Evolutionary conservation across 37 sponge, comb jelly and placozoan genomes (phyloP), one percentile per base, ranked within the genome.

Genomic region (Ephydatia muelleri): DNA sequence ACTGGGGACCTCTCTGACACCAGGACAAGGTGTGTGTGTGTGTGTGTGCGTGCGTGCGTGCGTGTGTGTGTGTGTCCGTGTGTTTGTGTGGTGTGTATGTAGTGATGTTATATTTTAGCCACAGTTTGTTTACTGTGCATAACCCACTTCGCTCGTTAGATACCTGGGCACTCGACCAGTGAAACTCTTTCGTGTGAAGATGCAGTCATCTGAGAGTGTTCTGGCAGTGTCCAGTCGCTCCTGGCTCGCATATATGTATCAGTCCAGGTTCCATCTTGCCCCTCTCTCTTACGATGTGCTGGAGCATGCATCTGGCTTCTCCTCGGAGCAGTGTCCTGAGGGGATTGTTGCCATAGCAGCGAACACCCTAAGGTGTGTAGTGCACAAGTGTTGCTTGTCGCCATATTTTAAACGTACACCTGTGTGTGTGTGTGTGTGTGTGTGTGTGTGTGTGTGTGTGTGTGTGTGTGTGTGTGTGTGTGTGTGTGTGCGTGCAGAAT

Each of bases 1-100:
- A 99, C 97, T 47, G 99, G 99, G 2, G 97, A 99, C 40, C 89
- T 99, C 69, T 97, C 99, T 48, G 99, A 99, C 65, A 99, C 99
- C 16, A 85, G 99, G 31, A 98, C 99, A 57, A 92, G 99, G 96
- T 95, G 9, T 19, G 80, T 3, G 66, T 65, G 66, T 28, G 79
- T 29, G 43, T 28, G 34, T 73, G 75, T 79, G 65, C 32, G 33
- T 68, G 69, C 31, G 26, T 37, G 23, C 9, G 26, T 43, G 66
- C 26, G 48, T 26, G 9, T 67, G 40, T 80, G 68, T 80, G 81
- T 67, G 37, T 3, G 37, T 68, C 49, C 72, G 57, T 72, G 57
- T 70, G 27, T 48, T 33, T 28, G 21, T 22, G 72, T 72, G 19
- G 19, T 32, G 37, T 75, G 76, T n/a, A 34, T 66, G 19, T 35